Evolutionary conservation across 2,888 invertebrate genomes (phyloP).

Genomic region (Tricholauxania praeusta): DNA sequence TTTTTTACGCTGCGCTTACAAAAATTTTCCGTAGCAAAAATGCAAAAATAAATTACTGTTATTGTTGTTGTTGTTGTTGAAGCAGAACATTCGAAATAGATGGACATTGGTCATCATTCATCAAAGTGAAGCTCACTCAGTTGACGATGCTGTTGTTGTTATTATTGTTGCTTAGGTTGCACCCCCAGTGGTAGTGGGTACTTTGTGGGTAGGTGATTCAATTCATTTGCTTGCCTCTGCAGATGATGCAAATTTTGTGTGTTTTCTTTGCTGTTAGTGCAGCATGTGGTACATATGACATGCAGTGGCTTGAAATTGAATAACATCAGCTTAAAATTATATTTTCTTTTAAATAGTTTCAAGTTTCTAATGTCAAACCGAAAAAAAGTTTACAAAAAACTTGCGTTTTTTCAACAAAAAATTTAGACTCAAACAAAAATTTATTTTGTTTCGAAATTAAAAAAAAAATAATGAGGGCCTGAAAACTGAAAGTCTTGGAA

Average conservation of each 20-base stretch:
- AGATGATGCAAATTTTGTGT: slow-evolving; percentile 23
- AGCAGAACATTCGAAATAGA: slow-evolving; percentile 24
- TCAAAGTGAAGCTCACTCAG: slow-evolving; percentile 60
- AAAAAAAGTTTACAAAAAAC: too few relatives aligned
- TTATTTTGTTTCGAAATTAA: too few relatives aligned
- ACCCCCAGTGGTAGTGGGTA: not conserved
- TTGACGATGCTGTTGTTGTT: slow-evolving; percentile 36
- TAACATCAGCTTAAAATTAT: too few relatives aligned
- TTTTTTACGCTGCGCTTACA: slow-evolving; percentile 23
- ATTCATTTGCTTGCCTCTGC: slow-evolving; percentile 8
- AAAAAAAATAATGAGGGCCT: too few relatives aligned
- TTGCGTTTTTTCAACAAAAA: too few relatives aligned
- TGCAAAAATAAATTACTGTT: not conserved
- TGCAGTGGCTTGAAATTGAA: too few relatives aligned
- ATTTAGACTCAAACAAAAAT: too few relatives aligned
- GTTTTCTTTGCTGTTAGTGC: slow-evolving; percentile 13
- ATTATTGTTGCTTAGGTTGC: not conserved
- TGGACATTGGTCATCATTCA: slow-evolving; percentile 61
- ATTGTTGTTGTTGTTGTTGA: not conserved
- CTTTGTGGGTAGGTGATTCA: not conserved
- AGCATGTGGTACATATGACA: too few relatives aligned
- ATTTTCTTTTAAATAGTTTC: too few relatives aligned
- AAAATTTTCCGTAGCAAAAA: not conserved
- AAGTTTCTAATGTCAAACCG: too few relatives aligned
- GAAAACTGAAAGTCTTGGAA: too few relatives aligned